phyloP scores from a whole-genome alignment of 2,888 invertebrate genomes.

The Creontiades dilutus region DNA sequence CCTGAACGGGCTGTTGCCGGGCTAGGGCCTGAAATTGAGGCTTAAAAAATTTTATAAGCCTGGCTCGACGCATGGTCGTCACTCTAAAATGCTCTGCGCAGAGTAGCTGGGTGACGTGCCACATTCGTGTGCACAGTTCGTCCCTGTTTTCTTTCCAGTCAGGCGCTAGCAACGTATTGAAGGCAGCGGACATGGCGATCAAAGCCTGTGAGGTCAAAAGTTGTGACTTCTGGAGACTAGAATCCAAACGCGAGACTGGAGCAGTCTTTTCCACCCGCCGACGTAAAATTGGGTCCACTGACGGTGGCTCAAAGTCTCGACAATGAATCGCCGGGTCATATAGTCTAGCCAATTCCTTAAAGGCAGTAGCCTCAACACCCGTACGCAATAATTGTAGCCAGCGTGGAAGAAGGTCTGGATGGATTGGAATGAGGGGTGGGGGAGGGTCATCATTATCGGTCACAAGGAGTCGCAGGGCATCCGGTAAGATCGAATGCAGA shows the following conservation, averaged over 20 bases:
- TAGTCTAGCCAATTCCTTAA: no score
- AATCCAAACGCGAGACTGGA: background rate
- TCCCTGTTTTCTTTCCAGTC: background rate
- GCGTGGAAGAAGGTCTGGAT: no score
- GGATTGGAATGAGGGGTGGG: no score
- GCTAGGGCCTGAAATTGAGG: background rate
- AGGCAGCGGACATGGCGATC: background rate
- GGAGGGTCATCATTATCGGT: no score
- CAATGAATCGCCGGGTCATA: no score
- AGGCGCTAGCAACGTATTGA: background rate
- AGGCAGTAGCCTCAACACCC: no score
- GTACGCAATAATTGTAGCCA: no score
- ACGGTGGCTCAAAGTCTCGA: no score
- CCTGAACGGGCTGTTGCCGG: background rate
- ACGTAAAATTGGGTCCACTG: background rate
- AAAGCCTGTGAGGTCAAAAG: conserved; percentile 17
- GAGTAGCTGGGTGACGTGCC: background rate
- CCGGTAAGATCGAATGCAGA: background rate
- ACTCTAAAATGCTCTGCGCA: no score
- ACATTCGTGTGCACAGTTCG: background rate
- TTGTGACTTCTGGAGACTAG: background rate
- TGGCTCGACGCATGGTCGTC: background rate
- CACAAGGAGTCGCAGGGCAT: background rate
- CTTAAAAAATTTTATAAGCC: background rate
- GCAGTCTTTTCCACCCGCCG: background rate